Base-by-base conservation (phyloP, 2,888 invertebrate genomes). In the Agonopterix heracliana region DNA sequence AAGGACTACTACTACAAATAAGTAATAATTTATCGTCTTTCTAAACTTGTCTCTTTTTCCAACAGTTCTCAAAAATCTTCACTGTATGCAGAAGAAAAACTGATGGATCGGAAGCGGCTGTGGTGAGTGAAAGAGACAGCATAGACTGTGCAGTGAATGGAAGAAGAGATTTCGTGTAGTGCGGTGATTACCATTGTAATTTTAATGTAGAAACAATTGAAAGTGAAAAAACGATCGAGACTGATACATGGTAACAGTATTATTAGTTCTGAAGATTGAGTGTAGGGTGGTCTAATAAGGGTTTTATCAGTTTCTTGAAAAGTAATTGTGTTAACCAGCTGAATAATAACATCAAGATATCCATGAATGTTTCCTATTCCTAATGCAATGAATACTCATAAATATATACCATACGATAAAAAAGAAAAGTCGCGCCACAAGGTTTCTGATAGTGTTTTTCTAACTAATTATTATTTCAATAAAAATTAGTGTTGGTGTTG, bases 111-210 rank as follows among this genome's bases (percentile, higher is more conserved):
- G 87, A 86, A 68, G 74, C 81, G 40, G 81, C 78, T 2, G 87
- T 86, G 17, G 85, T 85, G 55, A 88, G 86, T 79, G 84, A 85
- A 68, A 72, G 83, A 53, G 84, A 84, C 59, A 82, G 80, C 66
- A 77, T 84, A 51, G 81, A 81, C 48, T 64, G 66, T 46, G 74
- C 44, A 10, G 35, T 14, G n/a, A 48, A 45, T 9, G 83, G 86
- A 3, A 68, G 83, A 54, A 76, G 85, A 57, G 87, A 84, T 69
- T 85, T 78, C 57, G 87, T 87, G 61, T 86, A 83, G 70, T 74
- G 68, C 54, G 52, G 52, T 52, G 53, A 41, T 12, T 41, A 41
- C n/a, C n/a, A 51, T 52, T 48, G 42, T 46, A 47, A 48, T 48
- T 47, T 49, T 44, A 47, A 48, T 47, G 44, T 42, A 45, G 41